Percentiles rank a stretch among this genome's conserved stretches.
Conservation (phyloP, 2,113 vertebrate genomes). For the Callopanchax toddi region DNA sequence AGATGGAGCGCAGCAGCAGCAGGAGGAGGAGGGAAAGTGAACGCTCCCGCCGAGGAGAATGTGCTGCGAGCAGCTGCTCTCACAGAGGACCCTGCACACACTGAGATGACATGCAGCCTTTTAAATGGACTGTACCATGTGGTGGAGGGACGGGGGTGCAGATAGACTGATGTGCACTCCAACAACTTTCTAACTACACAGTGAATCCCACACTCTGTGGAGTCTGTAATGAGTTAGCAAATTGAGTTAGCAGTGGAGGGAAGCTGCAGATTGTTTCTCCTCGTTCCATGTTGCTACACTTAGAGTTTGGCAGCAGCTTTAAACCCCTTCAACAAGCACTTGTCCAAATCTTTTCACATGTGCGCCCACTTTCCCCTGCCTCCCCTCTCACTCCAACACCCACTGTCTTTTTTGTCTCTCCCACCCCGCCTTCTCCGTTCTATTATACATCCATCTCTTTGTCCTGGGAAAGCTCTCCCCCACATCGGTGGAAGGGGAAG, state of each 20-base stretch:
- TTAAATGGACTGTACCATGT: slow-evolving; percentile 84
- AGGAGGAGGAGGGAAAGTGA: slow-evolving; percentile 51
- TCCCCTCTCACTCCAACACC: slow-evolving; percentile 60
- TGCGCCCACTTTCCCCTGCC: slow-evolving; percentile 46
- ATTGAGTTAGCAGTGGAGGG: slow-evolving; percentile 21
- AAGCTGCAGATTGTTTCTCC: slow-evolving; percentile 33
- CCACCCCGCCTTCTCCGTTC: slow-evolving; percentile 64
- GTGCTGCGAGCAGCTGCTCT: slow-evolving; percentile 80
- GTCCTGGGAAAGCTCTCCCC: slow-evolving; percentile 78
- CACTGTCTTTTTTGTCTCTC: slow-evolving; percentile 69
- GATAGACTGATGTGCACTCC: slow-evolving; percentile 51
- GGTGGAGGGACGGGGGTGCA: slow-evolving; percentile 31
- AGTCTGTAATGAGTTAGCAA: slow-evolving; percentile 53
- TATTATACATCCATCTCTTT: slow-evolving; percentile 80
- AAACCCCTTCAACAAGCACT: slow-evolving; percentile 65
- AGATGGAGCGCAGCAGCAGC: slow-evolving; percentile 62
- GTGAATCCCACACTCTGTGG: slow-evolving; percentile 44
- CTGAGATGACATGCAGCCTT: slow-evolving; percentile 80
- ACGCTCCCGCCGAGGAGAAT: slow-evolving; percentile 71
- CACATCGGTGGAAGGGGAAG: slow-evolving; percentile 60
- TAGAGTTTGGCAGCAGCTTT: slow-evolving; percentile 37
- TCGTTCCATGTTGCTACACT: slow-evolving; percentile 20
- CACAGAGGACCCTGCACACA: slow-evolving; percentile 78
- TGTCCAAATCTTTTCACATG: slow-evolving; percentile 60
- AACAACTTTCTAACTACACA: slow-evolving; percentile 57